Evolutionary conservation across 2,797 vertebrate genomes (phyloP).

Genomic region (Clamator glandarius): DNA sequence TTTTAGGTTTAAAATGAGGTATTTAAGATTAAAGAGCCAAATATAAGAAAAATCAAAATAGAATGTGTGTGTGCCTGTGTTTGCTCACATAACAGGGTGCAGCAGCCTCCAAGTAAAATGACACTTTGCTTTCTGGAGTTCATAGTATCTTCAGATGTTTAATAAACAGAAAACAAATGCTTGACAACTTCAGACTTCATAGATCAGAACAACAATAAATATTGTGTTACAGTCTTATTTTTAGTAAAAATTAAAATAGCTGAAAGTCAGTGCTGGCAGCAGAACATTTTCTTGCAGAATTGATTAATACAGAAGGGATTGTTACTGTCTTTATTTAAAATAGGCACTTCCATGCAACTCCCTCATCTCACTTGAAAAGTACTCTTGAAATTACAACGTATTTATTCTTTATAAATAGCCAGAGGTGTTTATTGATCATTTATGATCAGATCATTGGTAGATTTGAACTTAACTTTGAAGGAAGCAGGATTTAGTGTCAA

Average conservation of each 20-base stretch:
- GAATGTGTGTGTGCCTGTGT: accelerated
- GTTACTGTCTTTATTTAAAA: slow-evolving; percentile 20
- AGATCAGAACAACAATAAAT: background rate
- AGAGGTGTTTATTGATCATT: background rate
- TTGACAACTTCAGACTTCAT: background rate
- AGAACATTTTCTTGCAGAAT: background rate
- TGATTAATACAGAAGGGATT: background rate
- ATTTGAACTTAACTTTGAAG: background rate
- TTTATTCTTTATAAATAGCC: background rate
- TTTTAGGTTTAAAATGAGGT: background rate
- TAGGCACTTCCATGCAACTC: background rate
- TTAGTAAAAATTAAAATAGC: slow-evolving; percentile 12
- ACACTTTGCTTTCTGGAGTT: background rate
- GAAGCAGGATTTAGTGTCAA: background rate
- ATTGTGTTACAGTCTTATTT: background rate
- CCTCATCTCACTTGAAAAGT: background rate
- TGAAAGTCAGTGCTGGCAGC: background rate
- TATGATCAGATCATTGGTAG: background rate
- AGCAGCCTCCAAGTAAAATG: background rate
- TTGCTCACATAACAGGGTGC: background rate
- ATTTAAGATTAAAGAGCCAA: background rate
- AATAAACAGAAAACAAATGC: background rate
- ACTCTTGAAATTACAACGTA: background rate
- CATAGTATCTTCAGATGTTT: background rate
- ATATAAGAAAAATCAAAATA: accelerated